Evolutionary conservation across 1,140 invertebrate species (phyloP), one percentile per base, ranked within the genome.

Genomic region (Tetragnatha versicolor): DNA sequence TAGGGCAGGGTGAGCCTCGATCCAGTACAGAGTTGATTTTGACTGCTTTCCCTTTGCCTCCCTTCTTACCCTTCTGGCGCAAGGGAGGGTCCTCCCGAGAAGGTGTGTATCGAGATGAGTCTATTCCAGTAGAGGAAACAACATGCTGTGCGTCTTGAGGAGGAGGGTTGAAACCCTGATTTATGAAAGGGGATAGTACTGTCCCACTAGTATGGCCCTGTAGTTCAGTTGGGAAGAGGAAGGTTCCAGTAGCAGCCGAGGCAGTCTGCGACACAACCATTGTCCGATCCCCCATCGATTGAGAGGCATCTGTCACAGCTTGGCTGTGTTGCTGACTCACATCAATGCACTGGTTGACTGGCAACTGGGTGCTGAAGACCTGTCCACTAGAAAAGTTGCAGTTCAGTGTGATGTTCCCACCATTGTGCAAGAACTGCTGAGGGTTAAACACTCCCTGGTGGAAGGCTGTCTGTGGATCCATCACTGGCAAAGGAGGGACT

Each of bases 1-100:
- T 90, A 14, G 89, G 88, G 83, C 88, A 89, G 14, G 87, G 85
- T 2, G 85, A 82, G 83, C 84, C 82, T 83, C 85, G 45, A 81
- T 86, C 82, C 22, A 83, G 35, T 45, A 79, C 53, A 61, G 78
- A 80, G 63, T 72, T 81, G 20, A 82, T 72, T 39, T 79, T 79
- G 27, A 47, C 63, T 35, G 31, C 39, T 51, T 79, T 77, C 25
- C 65, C 61, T 37, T 72, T 79, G 12, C 17, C 33, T 35, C 27
- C 73, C 37, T 82, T 82, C 47, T 79, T 79, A 35, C 58, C 31
- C 31, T 72, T 75, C 53, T 60, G 63, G 12, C 60, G 49, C 12
- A 68, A 73, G 10, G 33, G 20, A 35, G 49, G n/a, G 35, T 68
- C 76, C 4, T 79, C 76, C 33, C 35, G 68, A 60, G 76, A 68